A percentile compares a stretch with the other conserved stretches of the same genome.
phyloP scores from a whole-genome alignment of 2,888 invertebrate species.

The Geophilus truncorum region DNA sequence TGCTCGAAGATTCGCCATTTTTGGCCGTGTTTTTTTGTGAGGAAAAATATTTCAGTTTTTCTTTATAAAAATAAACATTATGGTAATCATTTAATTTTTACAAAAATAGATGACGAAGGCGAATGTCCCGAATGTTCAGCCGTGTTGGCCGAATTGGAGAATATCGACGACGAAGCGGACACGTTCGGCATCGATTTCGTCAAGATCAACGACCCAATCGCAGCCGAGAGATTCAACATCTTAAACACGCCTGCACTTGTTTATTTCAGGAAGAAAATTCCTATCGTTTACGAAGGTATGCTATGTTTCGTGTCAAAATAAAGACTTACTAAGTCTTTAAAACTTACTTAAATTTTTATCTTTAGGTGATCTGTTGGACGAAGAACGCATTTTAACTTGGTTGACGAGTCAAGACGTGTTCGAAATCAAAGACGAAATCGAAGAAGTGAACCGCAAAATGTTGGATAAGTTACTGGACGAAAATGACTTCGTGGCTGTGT shows the following conservation, averaged over 20 bases:
- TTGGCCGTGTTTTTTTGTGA: conserved; percentile 89
- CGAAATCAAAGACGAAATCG: conserved; percentile 93
- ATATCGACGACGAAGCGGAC: conserved; percentile 44
- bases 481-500: conserved; percentile 90
- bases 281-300: conserved; percentile 86
- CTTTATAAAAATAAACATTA: no score
- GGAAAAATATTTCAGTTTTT: no score
- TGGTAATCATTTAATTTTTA: not conserved
- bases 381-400: conserved; percentile 79
- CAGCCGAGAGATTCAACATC: conserved; percentile 74
- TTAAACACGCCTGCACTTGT: conserved; percentile 78
- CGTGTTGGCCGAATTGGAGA: conserved; percentile 42
- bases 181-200: conserved; percentile 75
- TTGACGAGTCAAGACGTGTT: conserved; percentile 90
- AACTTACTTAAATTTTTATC: no score
- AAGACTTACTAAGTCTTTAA: no score
- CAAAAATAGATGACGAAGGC: conserved; percentile 40
- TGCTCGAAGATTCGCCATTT: conserved; percentile 78
- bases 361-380: conserved; percentile 78
- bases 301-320: no score
- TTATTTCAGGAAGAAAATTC: conserved; percentile 76
- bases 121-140: conserved; percentile 42
- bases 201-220: conserved; percentile 76
- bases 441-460: conserved; percentile 95
- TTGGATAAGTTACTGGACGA: conserved; percentile 89